Evolutionary conservation across 2,797 vertebrate genomes (phyloP), one percentile per base, ranked within the genome.

Genomic region (Oophaga sylvatica): DNA sequence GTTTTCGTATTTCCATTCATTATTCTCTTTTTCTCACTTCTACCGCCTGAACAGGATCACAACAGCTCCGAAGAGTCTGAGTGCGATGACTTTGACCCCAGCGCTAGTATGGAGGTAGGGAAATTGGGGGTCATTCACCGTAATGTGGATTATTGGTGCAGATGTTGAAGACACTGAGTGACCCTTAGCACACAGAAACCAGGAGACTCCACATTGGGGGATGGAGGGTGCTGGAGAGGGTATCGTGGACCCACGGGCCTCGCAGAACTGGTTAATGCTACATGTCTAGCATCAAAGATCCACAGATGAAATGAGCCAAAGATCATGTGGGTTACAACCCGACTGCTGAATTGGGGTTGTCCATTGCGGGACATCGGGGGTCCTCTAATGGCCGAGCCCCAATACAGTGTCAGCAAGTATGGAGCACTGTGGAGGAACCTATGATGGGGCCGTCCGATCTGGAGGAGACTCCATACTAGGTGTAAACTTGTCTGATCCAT

Each of bases 71-170:
- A 99, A 91, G 98, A 99, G 92, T 99, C 98, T 41, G 98, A 99
- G 92, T 99, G 97, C 92, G 98, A 99, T 91, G 98, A 99, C 92
- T 95, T 99, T 91, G 98, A 97, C 92, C 97, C 97, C 92, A 97
- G 98, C 95, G 97, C 97, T 89, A 97, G 98, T 93, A 99, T 99
- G 98, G 97, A 99, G 98, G 98, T 99, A 98, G 91, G 94, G 91
- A 63, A 2, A 1, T 1, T 6, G 76, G n/a, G 5, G 53, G 13
- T 3, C 60, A 19, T n/a, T 26, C n/a, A 15, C 56, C 26, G 20
- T 7, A 22, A 2, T 31, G 57, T 59, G 81, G 48, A 68, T 16
- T 80, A 26, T 35, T 62, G 16, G 59, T 16, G 79, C 7, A 3
- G 22, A 53, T 9, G 10, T 20, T 45, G 29, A 1, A 26, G 31